These are phyloP conservation scores for Meloe dianella DNA, from an alignment of 2,888 invertebrate species.

Conservation along the genomic window DNA sequence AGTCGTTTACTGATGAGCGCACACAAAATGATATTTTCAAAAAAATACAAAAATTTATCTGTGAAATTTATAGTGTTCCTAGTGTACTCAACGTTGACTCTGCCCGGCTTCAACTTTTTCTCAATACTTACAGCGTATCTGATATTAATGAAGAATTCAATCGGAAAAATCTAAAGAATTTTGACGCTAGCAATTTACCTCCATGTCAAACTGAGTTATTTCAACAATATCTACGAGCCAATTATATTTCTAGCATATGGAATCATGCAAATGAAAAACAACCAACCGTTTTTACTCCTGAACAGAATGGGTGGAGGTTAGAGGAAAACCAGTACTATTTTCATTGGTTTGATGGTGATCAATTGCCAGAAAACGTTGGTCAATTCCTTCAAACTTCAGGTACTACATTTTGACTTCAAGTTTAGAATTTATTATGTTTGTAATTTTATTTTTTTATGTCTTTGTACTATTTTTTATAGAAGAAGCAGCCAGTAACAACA, in stretches of 20 bases:
- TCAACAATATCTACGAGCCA: too few species aligned
- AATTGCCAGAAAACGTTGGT: slow-evolving; percentile 11
- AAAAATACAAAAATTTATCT: too few species aligned
- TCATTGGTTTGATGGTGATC: slow-evolving; percentile 17
- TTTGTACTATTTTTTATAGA: slow-evolving; percentile 18
- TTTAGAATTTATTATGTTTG: slow-evolving; percentile 17
- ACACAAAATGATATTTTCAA: slow-evolving; percentile 23
- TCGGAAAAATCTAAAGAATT: slow-evolving; percentile 24
- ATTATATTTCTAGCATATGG: too few species aligned
- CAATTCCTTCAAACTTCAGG: slow-evolving; percentile 8
- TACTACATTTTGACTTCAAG: slow-evolving; percentile 18
- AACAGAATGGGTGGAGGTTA: slow-evolving; percentile 16
- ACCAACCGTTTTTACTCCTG: slow-evolving; percentile 26
- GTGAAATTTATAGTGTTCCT: too few species aligned
- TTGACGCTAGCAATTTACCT: slow-evolving; percentile 28
- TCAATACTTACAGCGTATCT: slow-evolving; percentile 23
- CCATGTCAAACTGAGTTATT: too few species aligned
- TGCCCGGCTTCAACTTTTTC: slow-evolving; percentile 28
- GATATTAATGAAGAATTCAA: slow-evolving; percentile 31
- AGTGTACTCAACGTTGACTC: too few species aligned
- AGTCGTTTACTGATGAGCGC: slow-evolving; percentile 21
- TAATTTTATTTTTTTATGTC: slow-evolving; percentile 21
- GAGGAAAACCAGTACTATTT: slow-evolving; percentile 19
- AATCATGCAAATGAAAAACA: too few species aligned
- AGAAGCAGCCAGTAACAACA: slow-evolving; percentile 21